Evolutionary conservation across 2,888 invertebrate genomes (phyloP).

Genomic region (Caenorhabditis sp.): DNA sequence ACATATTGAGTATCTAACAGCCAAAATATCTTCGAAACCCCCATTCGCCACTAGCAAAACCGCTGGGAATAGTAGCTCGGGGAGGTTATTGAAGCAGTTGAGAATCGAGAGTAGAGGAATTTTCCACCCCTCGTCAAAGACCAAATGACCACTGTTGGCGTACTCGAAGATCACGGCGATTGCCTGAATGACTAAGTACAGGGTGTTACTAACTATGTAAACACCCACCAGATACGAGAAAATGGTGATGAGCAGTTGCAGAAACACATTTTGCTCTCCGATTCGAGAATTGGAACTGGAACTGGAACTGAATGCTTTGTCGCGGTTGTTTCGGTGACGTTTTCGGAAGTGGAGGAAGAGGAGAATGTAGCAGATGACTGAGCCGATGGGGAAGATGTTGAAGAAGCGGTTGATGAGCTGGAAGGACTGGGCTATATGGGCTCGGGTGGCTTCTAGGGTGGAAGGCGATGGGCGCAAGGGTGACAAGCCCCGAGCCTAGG

Average conservation of each 20-base stretch:
- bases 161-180: not conserved
- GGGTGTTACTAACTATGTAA: too few relatives aligned
- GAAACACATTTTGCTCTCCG: too few relatives aligned
- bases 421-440: too few relatives aligned
- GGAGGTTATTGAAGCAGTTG: not conserved
- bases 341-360: constrained; percentile 23
- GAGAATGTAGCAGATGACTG: constrained; percentile 20
- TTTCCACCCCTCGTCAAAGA: not conserved
- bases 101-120: not conserved
- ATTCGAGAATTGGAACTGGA: too few relatives aligned
- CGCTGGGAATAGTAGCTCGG: not conserved
- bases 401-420: constrained; percentile 35
- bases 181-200: too few relatives aligned
- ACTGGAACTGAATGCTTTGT: too few relatives aligned
- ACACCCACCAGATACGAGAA: not conserved
- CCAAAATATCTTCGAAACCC: too few relatives aligned
- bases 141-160: not conserved
- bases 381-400: constrained; percentile 40
- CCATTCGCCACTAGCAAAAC: not conserved
- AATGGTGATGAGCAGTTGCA: not conserved
- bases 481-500: too few relatives aligned
- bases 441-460: too few relatives aligned
- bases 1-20: too few relatives aligned
- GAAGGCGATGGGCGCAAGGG: too few relatives aligned
- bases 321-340: too few relatives aligned